phyloP scores from a whole-genome alignment of 1,140 invertebrate species.

The Solenopsis invicta region DNA sequence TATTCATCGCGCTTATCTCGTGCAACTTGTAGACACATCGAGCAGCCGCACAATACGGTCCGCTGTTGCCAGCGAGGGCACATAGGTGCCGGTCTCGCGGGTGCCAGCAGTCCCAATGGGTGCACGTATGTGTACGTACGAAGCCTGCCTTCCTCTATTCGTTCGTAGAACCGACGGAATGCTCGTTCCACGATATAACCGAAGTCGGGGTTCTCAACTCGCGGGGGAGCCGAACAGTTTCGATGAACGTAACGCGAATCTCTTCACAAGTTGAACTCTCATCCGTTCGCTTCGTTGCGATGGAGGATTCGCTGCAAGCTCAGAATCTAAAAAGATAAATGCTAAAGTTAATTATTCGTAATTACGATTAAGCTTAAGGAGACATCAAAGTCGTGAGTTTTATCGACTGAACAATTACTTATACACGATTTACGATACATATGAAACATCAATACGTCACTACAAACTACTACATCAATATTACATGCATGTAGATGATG shows the following conservation, averaged over 20 bases:
- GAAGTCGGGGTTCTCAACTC: conserved; percentile 43
- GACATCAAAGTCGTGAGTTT: no score
- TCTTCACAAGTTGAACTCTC: no score
- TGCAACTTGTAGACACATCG: conserved; percentile 78
- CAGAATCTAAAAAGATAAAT: no score
- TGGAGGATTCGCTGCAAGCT: no score
- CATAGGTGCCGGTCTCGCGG: background rate
- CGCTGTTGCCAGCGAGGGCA: conserved; percentile 52
- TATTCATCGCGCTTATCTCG: conserved; percentile 83
- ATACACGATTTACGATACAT: no score
- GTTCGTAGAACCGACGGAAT: conserved; percentile 37
- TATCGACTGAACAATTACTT: no score
- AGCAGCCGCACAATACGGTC: conserved; percentile 58
- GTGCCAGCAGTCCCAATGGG: conserved; percentile 11
- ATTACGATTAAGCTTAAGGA: no score
- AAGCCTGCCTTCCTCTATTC: conserved; percentile 44
- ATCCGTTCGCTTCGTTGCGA: no score
- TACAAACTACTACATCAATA: no score
- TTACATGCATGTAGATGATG: no score
- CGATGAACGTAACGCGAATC: background rate
- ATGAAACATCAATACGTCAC: no score
- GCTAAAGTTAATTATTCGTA: no score
- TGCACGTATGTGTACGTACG: conserved; percentile 10
- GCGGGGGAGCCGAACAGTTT: background rate
- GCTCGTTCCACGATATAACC: conserved; percentile 40